Base-by-base conservation (phyloP, 2,888 invertebrate genomes). In the Cephus spinipes region DNA sequence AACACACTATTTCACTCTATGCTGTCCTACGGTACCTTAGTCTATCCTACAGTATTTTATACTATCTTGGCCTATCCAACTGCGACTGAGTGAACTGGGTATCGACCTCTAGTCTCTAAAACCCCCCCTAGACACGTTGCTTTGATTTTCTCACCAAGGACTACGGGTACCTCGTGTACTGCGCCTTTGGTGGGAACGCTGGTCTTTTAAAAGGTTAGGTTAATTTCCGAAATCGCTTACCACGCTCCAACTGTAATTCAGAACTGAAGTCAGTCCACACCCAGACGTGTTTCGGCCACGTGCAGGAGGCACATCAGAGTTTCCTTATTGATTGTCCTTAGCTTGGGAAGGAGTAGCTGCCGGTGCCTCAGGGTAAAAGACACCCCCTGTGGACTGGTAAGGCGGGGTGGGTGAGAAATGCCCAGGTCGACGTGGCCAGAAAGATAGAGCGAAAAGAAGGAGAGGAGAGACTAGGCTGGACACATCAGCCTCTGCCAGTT, bases 401-500 rank as follows among this genome's bases (percentile, higher is more conserved):
- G 55, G 55, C 23, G 55, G 31, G 32, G 71, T 36, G 31, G 32
- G 71, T 36, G 69, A 69, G 36, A 76, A 55, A 76, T 69, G 69
- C 30, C 40, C 69, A 69, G 55, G 75, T 33, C 75, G 75, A 75
- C 76, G 76, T 76, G 76, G 69, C 76, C 69, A 69, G 76, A 68
- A 76, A 76, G 68, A 34, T 33, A 76, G 33, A 69, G 35, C 40
- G 31, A 68, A 35, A 31, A 36, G 71, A 73, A 69, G 15, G 36
- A 68, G 55, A 77, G 71, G 74, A 6, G 33, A 36, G 69, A 76
- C 33, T 12, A 74, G 77, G 35, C 79, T 81, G 82, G 81, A 83
- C 83, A 80, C 83, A 80, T 81, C 83, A 87, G 85, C 82, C 87
- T 86, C 84, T 89, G 89, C 89, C 90, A 89, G 89, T 90, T 90